Percentiles rank a stretch among this genome's conserved stretches.
These are phyloP conservation scores for Leptopilina boulardi DNA, from an alignment of 1,140 invertebrate species.

Conservation along the genomic window DNA sequence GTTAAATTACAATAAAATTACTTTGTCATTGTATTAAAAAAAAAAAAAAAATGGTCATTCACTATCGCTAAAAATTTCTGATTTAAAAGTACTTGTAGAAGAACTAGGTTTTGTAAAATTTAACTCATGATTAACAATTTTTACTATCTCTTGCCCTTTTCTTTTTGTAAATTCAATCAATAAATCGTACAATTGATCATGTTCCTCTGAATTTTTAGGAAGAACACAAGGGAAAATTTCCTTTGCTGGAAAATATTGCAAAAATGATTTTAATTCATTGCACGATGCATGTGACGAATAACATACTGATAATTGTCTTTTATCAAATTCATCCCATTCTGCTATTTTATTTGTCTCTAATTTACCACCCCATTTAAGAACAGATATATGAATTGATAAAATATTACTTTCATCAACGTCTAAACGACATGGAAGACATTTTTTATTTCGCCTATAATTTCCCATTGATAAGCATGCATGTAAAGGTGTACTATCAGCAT, in stretches of 20 bases:
- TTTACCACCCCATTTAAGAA: slow-evolving; percentile 73
- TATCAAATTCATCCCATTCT: not conserved
- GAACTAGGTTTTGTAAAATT: slow-evolving; percentile 39
- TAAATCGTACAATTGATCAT: slow-evolving; percentile 45
- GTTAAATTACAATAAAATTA: too few species aligned
- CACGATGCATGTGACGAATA: slow-evolving; percentile 82
- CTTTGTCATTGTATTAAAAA: too few species aligned
- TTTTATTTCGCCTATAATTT: not conserved
- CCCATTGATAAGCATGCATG: slow-evolving; percentile 72
- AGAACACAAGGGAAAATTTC: slow-evolving; percentile 76
- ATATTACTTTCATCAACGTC: slow-evolving; percentile 56
- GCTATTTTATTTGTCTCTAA: not conserved
- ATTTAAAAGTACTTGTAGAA: slow-evolving; percentile 45
- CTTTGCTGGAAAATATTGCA: slow-evolving; percentile 77
- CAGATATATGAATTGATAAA: slow-evolving; percentile 75
- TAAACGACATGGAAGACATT: slow-evolving; percentile 45
- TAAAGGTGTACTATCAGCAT: slow-evolving; percentile 58
- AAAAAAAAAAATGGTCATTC: slow-evolving; percentile 27
- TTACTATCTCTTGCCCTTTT: slow-evolving; percentile 3
- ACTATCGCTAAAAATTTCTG: slow-evolving; percentile 58
- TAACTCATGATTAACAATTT: slow-evolving; percentile 36
- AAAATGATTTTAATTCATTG: slow-evolving; percentile 76
- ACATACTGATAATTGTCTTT: slow-evolving; percentile 75
- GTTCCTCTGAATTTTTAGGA: slow-evolving; percentile 44
- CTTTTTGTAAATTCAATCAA: slow-evolving; percentile 53